Evolutionary conservation across 2,797 vertebrate species (phyloP), one percentile per base, ranked within the genome.

Genomic region (Crypturellus tataupa): DNA sequence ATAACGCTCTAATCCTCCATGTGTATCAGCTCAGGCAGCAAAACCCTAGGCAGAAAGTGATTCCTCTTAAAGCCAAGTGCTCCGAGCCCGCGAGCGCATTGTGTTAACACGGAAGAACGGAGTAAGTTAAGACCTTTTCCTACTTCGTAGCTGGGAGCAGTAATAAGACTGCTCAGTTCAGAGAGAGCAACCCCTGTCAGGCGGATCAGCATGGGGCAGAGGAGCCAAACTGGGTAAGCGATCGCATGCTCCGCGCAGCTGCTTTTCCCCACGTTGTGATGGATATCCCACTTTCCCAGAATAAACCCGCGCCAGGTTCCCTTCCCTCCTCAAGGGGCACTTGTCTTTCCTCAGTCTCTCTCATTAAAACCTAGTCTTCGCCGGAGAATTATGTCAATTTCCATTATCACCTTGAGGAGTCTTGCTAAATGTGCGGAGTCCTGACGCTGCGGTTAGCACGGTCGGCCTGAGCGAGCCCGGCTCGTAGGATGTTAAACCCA

Each of bases 121-220:
- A 88, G 77, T 53, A 53, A 91, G 67, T 67, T 40, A 75, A 85
- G 73, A 89, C 59, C 23, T 84, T 78, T 70, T 80, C 15, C 62
- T 72, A 3, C 49, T 87, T 85, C 51, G 11, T 87, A 92, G 67
- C 84, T 93, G 84, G 75, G 59, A 93, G 83, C 72, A 27, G 10
- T 33, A 56, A 53, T 62, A 85, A 84, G 44, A 56, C 47, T 85
- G 40, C 40, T 72, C 62, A 75, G 69, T 90, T 84, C 89, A 91
- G 70, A 69, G 81, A 95, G 73, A 79, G 78, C 76, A 89, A 92
- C 86, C 51, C 72, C 85, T 77, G 47, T 80, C 14, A 84, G 80
- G 89, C 76, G 94, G 82, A 93, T 35, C 87, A 94, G 82, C 89
- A 83, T 90, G 80, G 25, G 83, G 85, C 40, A 87, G 31, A 80